These are phyloP conservation scores for Cynaeus angustus DNA, from an alignment of 2,888 invertebrate species.

Conservation along the genomic window DNA sequence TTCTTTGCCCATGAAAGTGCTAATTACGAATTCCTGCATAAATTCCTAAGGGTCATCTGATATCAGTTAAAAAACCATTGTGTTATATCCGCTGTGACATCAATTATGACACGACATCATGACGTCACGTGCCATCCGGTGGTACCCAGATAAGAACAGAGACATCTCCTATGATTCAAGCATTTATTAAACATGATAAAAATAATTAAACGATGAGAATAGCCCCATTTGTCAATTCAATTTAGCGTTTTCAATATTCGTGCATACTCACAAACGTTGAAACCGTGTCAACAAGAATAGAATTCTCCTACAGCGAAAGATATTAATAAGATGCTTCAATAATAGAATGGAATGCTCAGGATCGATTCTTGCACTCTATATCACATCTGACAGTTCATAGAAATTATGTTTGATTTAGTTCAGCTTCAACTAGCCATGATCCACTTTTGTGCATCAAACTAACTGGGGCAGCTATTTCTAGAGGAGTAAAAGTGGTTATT, in stretches of 20 bases:
- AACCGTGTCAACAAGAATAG: constrained; percentile 31
- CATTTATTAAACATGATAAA: constrained; percentile 1
- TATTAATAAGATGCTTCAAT: constrained; percentile 30
- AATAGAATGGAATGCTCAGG: constrained; percentile 17
- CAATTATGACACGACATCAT: constrained; percentile 6
- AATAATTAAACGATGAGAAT: background rate
- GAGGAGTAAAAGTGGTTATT: background rate
- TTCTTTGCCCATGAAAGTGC: background rate
- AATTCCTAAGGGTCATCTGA: constrained; percentile 10
- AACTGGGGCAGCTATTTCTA: constrained; percentile 1
- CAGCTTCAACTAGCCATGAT: background rate
- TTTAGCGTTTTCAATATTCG: background rate
- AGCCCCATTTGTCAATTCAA: background rate
- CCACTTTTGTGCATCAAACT: constrained; percentile 4
- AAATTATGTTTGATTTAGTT: constrained; percentile 4
- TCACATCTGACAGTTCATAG: constrained; percentile 10
- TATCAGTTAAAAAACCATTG: constrained; percentile 12
- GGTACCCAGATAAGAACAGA: constrained; percentile 1
- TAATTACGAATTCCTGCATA: background rate
- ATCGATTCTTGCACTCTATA: constrained; percentile 10
- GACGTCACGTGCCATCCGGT: constrained; percentile 16
- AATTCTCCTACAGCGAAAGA: constrained; percentile 27
- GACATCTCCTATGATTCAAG: constrained; percentile 19
- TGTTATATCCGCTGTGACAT: constrained; percentile 14
- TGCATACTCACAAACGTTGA: background rate